phyloP scores from a whole-genome alignment of 2,888 invertebrate species.

The Glomeris marginata region DNA sequence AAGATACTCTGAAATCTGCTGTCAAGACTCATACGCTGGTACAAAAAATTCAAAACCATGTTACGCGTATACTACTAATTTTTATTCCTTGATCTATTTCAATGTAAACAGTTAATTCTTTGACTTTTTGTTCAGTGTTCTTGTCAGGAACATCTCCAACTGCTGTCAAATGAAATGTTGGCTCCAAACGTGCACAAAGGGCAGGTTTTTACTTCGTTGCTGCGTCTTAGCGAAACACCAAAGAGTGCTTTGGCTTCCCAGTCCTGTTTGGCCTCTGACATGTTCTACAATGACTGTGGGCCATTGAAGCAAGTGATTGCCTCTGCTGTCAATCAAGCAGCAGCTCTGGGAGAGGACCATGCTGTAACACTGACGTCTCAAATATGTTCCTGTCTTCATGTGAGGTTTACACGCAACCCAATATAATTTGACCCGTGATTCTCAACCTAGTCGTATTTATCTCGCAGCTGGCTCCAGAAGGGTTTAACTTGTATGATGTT shows the following conservation, averaged over 20 bases:
- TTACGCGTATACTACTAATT: too few species aligned
- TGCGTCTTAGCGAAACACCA: conserved; percentile 21
- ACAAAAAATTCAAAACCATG: too few species aligned
- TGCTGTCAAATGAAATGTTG: conserved; percentile 27
- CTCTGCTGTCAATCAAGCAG: conserved; percentile 27
- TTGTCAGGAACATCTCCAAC: conserved; percentile 26
- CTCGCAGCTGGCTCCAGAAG: conserved; percentile 28
- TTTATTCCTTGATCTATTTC: too few species aligned
- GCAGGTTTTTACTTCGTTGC: conserved; percentile 21
- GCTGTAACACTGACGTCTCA: conserved; percentile 29
- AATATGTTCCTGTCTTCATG: conserved; percentile 28
- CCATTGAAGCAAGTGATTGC: conserved; percentile 25
- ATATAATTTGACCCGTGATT: conserved; percentile 1
- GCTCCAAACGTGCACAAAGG: conserved; percentile 25
- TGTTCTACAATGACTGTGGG: conserved; percentile 25
- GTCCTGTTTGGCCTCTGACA: conserved; percentile 23
- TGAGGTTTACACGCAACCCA: too few species aligned
- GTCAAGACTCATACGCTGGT: too few species aligned
- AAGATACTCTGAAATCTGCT: too few species aligned
- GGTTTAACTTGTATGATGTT: conserved; percentile 28
- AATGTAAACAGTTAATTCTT: neutral
- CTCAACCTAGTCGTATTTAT: conserved; percentile 6
- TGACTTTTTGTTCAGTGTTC: neutral
- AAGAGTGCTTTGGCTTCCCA: conserved; percentile 23
- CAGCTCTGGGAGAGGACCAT: conserved; percentile 29